Base-by-base conservation (phyloP, 1,140 invertebrate species). In the Drusus annulatus region DNA sequence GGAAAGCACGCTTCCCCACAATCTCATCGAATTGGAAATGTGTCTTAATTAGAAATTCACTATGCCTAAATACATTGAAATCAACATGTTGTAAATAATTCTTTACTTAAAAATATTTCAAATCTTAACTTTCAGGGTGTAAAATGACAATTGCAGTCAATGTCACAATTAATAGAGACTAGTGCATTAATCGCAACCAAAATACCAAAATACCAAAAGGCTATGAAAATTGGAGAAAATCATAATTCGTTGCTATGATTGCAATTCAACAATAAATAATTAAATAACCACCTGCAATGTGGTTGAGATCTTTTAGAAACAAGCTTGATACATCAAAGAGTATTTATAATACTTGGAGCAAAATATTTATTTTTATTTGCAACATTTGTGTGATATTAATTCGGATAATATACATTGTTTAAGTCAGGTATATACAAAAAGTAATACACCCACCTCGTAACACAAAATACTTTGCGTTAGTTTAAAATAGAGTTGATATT, bases 71-170 rank as follows among this genome's bases (percentile, higher is more conserved):
- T 60, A 60, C 23, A 60, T 58, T 58, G 21, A 63, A 63, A 63
- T 65, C 21, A 65, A 65, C n/a, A 7, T 65, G 16, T 45, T 45
- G 28, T 65, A 65, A 25, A 28, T 65, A 25, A 65, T 16, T 65
- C 28, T 65, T 65, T 65, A 31, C 56, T 23, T 65, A 65, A 15
- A 65, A 65, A 65, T 65, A 65, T 28, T 28, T 28, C 23, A 65
- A 65, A 28, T 60, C 23, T 60, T 60, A 60, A 60, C 2, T 60
- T 60, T 60, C 17, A 60, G 23, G 16, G 19, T 21, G 56, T 23
- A 60, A 60, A 60, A 60, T 60, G 23, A 60, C 23, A 60, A 60
- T 15, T 19, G 56, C 23, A 60, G 23, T 60, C 56, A 21, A 23
- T 60, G n/a, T 23, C 56, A 60, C 23, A 60, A 56, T 56, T 7